These are phyloP conservation scores for Eurystomus glaucurus DNA, from an alignment of 2,797 vertebrate species.

Conservation along the genomic window DNA sequence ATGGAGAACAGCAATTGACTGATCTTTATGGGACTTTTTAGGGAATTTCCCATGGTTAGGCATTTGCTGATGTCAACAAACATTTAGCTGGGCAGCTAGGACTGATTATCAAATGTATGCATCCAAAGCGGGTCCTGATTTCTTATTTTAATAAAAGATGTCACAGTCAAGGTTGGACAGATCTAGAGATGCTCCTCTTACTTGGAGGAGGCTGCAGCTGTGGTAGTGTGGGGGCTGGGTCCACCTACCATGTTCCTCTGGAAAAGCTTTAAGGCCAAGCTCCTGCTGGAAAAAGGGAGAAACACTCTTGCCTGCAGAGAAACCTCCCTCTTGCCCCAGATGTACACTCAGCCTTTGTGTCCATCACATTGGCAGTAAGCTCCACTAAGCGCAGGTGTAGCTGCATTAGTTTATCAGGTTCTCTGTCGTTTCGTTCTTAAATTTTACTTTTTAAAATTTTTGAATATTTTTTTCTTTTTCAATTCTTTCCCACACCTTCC, in stretches of 20 bases:
- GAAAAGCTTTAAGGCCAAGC: neutral
- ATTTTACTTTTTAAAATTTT: no score
- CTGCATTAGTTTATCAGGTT: neutral
- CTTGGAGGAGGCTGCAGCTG: neutral
- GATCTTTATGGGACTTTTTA: neutral
- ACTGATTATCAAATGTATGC: neutral
- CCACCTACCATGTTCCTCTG: neutral
- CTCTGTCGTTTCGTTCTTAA: neutral
- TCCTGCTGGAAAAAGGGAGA: neutral
- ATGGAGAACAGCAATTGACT: neutral
- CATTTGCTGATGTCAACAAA: neutral
- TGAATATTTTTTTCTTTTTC: neutral
- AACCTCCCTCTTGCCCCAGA: neutral
- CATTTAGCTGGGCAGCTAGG: neutral
- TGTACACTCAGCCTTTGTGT: neutral
- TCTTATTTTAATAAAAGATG: neutral
- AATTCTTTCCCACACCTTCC: neutral
- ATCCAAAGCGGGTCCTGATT: neutral
- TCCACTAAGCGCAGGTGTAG: neutral
- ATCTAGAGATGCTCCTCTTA: neutral
- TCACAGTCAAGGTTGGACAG: neutral
- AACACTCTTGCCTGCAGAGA: neutral
- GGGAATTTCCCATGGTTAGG: neutral
- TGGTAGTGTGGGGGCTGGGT: no score
- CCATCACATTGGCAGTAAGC: neutral